phyloP scores from a whole-genome alignment of 53 echinoderm and acorn worm species.

The Patiria pectinifera region DNA sequence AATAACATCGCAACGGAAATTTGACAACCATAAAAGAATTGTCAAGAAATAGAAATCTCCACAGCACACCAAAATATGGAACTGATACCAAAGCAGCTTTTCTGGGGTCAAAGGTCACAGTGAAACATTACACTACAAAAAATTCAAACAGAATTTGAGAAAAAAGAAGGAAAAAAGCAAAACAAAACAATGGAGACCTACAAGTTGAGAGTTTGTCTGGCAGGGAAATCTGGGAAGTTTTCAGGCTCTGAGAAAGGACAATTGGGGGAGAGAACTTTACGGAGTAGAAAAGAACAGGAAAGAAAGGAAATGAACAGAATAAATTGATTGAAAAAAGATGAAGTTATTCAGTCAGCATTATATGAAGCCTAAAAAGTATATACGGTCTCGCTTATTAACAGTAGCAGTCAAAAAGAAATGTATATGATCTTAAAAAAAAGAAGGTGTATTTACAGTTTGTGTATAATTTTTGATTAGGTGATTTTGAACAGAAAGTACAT shows the following conservation, averaged over 20 bases:
- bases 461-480: too few relatives aligned
- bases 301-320: background rate
- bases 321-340: background rate
- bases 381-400: too few relatives aligned
- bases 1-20: background rate
- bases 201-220: constrained; percentile 36
- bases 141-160: background rate
- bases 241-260: constrained; percentile 54
- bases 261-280: constrained; percentile 1
- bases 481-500: too few relatives aligned
- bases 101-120: constrained; percentile 49
- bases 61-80: background rate
- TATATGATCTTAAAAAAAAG: too few relatives aligned
- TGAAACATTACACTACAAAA: constrained; percentile 44
- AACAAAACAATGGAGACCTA: constrained; percentile 2
- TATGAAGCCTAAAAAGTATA: too few relatives aligned
- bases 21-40: background rate
- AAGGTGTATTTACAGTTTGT: too few relatives aligned
- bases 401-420: too few relatives aligned
- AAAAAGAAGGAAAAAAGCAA: too few relatives aligned
- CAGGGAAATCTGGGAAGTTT: constrained; percentile 12
- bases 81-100: background rate
- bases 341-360: background rate
- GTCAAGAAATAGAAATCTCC: background rate
- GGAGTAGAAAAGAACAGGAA: background rate